Evolutionary conservation across 2,113 vertebrate genomes (phyloP).

Genomic region (Excalfactoria chinensis): DNA sequence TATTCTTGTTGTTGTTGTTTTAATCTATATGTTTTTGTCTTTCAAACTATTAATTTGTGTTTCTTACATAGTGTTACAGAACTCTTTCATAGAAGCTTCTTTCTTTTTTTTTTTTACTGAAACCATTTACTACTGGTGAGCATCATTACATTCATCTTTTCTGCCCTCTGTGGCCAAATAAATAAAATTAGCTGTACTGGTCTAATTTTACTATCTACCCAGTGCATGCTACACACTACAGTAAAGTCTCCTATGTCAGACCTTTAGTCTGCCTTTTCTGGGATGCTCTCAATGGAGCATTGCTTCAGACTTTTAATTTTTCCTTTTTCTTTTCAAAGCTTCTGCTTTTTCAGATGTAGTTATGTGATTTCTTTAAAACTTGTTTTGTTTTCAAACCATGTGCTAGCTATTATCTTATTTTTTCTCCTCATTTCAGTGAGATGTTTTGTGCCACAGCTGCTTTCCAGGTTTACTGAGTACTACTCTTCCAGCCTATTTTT

Average conservation of each 20-base stretch:
- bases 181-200: not conserved
- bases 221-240: not conserved
- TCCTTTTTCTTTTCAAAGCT: not conserved
- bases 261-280: not conserved
- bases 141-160: not conserved
- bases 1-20: not conserved
- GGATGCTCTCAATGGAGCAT: not conserved
- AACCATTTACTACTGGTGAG: not conserved
- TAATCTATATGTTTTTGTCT: not conserved
- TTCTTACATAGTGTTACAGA: not conserved
- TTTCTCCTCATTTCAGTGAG: not conserved
- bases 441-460: not conserved
- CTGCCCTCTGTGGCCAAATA: not conserved
- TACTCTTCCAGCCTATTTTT: conserved; percentile 32
- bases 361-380: not conserved
- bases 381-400: not conserved
- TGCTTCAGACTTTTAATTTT: not conserved
- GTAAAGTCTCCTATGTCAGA: not conserved
- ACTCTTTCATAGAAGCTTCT: not conserved
- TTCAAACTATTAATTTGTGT: not conserved
- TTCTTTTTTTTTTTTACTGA: not conserved
- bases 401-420: not conserved
- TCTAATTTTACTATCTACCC: not conserved
- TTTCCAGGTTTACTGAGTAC: conserved; percentile 9
- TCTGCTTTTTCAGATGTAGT: not conserved